Evolutionary conservation across 1,140 invertebrate genomes (phyloP), one percentile per base, ranked within the genome.

Genomic region (Homarus americanus): DNA sequence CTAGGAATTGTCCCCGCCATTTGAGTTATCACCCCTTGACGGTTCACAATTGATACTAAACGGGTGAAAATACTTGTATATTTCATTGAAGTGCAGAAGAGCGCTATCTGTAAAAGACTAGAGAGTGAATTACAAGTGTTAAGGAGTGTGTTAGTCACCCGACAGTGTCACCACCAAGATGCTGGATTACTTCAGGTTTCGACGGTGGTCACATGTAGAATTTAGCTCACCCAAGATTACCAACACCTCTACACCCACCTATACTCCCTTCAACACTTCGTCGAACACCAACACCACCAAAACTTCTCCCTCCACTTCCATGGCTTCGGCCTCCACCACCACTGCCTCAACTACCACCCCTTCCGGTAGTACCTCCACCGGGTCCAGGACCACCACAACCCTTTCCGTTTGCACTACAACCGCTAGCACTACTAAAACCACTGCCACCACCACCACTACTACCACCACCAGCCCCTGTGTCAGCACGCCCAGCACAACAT

Each of bases 131-230:
- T 58, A 20, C n/a, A 1, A 58, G 53, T 58, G 53, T 58, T 58
- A 24, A 32, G 63, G 17, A 32, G n/a, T 7, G n/a, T 32, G 63
- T 69, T 15, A 9, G 2, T 12, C 58, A 63, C 58, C 12, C 10
- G 63, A 24, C 5, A 9, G 63, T 7, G 63, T 28, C 63, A 34
- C 24, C n/a, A 7, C 73, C 15, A 36, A 36, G 34, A 82, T 82
- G 80, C 80, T 82, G 53, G 80, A 82, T 0, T 82, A 82, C 58
- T 82, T 82, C 53, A 53, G 80, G 0, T n/a, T 20, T 5, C 49
- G 80, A 24, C 80, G 80, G 2, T 82, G 80, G 80, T 82, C 80
- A 10, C 44, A 82, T 53, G 53, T 82, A 10, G 80, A 82, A 3
- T 82, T 82, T 34, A 34, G 28, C 28, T 20, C 80, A 32, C 53